These are phyloP conservation scores for Drosophila guanche DNA, from an alignment of 1,140 invertebrate species.

Conservation along the genomic window DNA sequence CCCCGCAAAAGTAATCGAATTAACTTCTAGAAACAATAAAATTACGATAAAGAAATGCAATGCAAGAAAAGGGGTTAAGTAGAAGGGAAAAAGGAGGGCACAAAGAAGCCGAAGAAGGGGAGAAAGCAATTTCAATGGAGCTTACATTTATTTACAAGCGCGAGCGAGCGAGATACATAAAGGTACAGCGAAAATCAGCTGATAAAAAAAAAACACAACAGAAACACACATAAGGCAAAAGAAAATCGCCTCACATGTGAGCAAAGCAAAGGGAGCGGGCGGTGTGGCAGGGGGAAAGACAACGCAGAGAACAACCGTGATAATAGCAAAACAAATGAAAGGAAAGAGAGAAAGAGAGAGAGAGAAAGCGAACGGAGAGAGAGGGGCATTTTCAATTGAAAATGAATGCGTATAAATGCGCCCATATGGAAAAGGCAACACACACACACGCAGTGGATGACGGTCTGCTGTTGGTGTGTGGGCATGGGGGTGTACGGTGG, in stretches of 20 bases:
- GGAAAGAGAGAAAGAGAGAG: conserved; percentile 22
- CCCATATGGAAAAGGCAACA: conserved; percentile 72
- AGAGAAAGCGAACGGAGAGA: conserved; percentile 1
- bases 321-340: conserved; percentile 68
- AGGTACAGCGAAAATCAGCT: conserved; percentile 36
- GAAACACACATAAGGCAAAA: conserved; percentile 19
- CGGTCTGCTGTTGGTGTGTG: neutral
- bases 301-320: conserved; percentile 46
- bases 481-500: conserved; percentile 26
- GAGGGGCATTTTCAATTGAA: conserved; percentile 70
- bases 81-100: neutral
- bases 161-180: conserved; percentile 1
- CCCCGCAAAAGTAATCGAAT: neutral
- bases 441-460: neutral
- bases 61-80: conserved; percentile 28
- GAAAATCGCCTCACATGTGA: conserved; percentile 33
- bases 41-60: conserved; percentile 39
- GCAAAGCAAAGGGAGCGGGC: conserved; percentile 11
- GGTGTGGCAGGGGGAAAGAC: neutral
- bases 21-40: conserved; percentile 5
- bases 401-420: conserved; percentile 75
- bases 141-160: conserved; percentile 48
- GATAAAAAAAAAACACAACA: conserved; percentile 49
- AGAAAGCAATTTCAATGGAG: conserved; percentile 54
- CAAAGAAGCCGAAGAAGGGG: neutral